A percentile compares a stretch with the other conserved stretches of the same genome.
phyloP scores from a whole-genome alignment of 1,140 invertebrate genomes.

The Trissolcus basalis region DNA sequence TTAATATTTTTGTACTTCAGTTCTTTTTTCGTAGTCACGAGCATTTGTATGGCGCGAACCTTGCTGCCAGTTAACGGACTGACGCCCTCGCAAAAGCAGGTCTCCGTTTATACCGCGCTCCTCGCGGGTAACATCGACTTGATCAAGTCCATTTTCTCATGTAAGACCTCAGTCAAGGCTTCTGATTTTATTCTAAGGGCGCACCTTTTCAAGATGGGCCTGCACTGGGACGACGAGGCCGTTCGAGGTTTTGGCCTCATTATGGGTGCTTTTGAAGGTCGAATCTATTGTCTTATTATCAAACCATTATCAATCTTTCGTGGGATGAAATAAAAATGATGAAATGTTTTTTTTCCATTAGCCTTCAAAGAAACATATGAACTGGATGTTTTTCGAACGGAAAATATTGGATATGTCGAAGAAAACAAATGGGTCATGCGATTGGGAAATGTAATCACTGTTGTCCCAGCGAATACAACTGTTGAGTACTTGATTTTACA shows the following conservation, averaged over 20 bases:
- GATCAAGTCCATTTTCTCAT: slow-evolving; percentile 68
- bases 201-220: slow-evolving; percentile 76
- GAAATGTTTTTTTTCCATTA: slow-evolving; percentile 50
- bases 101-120: slow-evolving; percentile 81
- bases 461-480: slow-evolving; percentile 67
- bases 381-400: slow-evolving; percentile 67
- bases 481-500: slow-evolving; percentile 44
- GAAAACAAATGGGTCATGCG: slow-evolving; percentile 82
- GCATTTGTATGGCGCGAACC: slow-evolving; percentile 75
- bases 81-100: slow-evolving; percentile 76
- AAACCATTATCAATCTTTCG: too few relatives aligned
- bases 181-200: slow-evolving; percentile 73
- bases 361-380: slow-evolving; percentile 66
- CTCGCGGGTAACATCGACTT: slow-evolving; percentile 80
- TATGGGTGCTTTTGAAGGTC: slow-evolving; percentile 80
- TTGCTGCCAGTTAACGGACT: slow-evolving; percentile 74
- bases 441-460: slow-evolving; percentile 81
- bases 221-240: slow-evolving; percentile 80
- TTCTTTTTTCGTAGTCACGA: slow-evolving; percentile 55
- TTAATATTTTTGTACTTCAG: slow-evolving; percentile 50
- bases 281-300: neutral
- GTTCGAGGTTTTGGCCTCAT: slow-evolving; percentile 81
- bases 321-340: too few relatives aligned
- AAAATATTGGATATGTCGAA: slow-evolving; percentile 76
- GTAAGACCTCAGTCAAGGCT: slow-evolving; percentile 64